phyloP scores from a whole-genome alignment of 2,888 invertebrate genomes.

The Stegana nigrithorax region DNA sequence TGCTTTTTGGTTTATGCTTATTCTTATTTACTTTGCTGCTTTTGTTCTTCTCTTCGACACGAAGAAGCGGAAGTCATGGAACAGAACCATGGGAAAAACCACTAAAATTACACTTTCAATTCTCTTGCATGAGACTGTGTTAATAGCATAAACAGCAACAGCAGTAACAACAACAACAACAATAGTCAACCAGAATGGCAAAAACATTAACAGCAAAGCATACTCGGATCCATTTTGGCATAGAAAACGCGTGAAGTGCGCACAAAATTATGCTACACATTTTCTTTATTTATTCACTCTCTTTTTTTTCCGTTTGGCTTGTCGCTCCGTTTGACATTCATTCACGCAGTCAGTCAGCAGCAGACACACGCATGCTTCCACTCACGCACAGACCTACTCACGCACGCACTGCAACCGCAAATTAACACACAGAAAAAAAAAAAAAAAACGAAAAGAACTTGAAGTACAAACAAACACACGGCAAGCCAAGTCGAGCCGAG shows the following conservation, averaged over 20 bases:
- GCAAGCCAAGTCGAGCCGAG: too few species aligned
- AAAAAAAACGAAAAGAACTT: neutral
- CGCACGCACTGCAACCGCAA: conserved; percentile 1
- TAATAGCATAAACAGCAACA: too few species aligned
- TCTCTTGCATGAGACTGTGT: too few species aligned
- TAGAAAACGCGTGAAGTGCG: neutral
- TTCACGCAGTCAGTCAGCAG: neutral
- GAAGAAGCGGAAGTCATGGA: too few species aligned
- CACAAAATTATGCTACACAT: conserved; percentile 11
- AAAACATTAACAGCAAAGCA: neutral
- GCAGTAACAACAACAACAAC: neutral
- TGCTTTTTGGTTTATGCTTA: too few species aligned
- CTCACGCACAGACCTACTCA: neutral
- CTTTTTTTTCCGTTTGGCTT: too few species aligned
- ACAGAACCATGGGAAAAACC: too few species aligned
- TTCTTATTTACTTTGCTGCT: too few species aligned
- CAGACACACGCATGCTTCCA: neutral
- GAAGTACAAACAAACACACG: neutral
- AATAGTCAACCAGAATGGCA: conserved; percentile 1
- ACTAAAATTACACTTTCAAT: too few species aligned
- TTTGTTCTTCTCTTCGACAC: too few species aligned
- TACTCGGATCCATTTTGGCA: neutral
- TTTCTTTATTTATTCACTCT: neutral
- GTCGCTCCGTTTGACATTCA: too few species aligned
- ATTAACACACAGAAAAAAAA: neutral